These are phyloP conservation scores for Fregata magnificens DNA, from an alignment of 2,113 vertebrate species.

Conservation along the genomic window DNA sequence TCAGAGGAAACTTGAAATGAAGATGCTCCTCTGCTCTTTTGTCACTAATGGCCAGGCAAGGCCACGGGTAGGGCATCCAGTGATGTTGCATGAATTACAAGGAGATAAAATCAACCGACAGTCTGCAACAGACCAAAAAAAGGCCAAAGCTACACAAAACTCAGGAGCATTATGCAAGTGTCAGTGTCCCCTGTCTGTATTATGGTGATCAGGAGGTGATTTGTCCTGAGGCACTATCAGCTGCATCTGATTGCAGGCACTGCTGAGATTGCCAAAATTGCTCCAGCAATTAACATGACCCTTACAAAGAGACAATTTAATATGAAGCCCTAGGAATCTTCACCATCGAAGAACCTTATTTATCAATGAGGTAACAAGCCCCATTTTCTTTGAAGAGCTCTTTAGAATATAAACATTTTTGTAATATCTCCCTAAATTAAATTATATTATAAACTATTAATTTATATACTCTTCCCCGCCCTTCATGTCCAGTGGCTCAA, in stretches of 20 bases:
- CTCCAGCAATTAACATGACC: not conserved
- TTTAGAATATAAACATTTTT: not conserved
- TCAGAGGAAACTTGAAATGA: not conserved
- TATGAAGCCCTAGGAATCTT: not conserved
- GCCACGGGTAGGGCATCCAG: not conserved
- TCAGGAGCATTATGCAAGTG: not conserved
- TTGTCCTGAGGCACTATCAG: not conserved
- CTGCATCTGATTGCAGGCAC: not conserved
- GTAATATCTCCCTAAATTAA: not conserved
- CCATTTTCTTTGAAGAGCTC: not conserved
- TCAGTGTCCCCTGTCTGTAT: not conserved
- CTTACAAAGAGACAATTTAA: not conserved
- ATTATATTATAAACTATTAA: not conserved
- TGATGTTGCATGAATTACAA: not conserved
- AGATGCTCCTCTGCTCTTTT: not conserved
- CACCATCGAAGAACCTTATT: not conserved
- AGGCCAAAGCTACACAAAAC: not conserved
- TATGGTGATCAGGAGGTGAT: not conserved
- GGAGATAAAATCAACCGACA: not conserved
- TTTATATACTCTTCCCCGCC: not conserved
- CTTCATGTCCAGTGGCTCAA: not conserved
- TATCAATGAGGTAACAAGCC: not conserved
- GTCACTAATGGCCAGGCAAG: not conserved
- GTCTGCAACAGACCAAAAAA: not conserved
- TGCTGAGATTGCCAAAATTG: not conserved